Base-by-base conservation (phyloP, 2,888 invertebrate species). In the Macrophya annulata region DNA sequence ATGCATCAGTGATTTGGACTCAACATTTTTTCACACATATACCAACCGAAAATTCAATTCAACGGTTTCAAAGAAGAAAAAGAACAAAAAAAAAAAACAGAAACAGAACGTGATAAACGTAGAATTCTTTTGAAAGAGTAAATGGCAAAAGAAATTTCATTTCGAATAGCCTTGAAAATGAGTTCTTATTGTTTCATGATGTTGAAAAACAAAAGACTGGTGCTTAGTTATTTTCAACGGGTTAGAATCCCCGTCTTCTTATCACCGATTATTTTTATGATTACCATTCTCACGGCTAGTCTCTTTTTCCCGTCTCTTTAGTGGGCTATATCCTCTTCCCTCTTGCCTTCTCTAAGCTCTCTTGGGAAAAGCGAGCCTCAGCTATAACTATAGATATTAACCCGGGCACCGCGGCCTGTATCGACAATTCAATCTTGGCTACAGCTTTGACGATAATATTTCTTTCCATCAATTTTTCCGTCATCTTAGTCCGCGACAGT, bases 111-210 rank as follows among this genome's bases (percentile, higher is more conserved):
- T 55, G 55, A 77, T 55, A 51, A 59, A 81, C 9, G 59, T 31
- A 21, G 15, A 62, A 62, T 2, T 62, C 25, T 62, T 59, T 81
- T 59, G 59, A 59, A 81, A 62, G 25, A 31, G 55, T 51, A 9
- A 31, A 77, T 17, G 51, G 84, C 71, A 85, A 86, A 87, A 84
- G 82, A 87, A 86, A 83, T 87, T 87, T 85, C 86, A 81, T 83
- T 37, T 86, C 55, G 79, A 86, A 86, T 87, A 85, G 83, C 68
- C 81, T 68, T 85, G 86, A 89, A 87, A 89, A 89, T 88, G 89
- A 87, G 81, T 77, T 85, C 88, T 88, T 87, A 86, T 88, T 89
- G 88, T 89, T 90, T 88, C 87, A 84, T 85, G 87, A 88, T 84
- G 76, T 88, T 45, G 77, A 43, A 51, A 86, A 87, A 88, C 87